A percentile compares a stretch with the other conserved stretches of the same genome.
phyloP scores from a whole-genome alignment of 2,113 vertebrate species.

The Pheucticus melanocephalus region DNA sequence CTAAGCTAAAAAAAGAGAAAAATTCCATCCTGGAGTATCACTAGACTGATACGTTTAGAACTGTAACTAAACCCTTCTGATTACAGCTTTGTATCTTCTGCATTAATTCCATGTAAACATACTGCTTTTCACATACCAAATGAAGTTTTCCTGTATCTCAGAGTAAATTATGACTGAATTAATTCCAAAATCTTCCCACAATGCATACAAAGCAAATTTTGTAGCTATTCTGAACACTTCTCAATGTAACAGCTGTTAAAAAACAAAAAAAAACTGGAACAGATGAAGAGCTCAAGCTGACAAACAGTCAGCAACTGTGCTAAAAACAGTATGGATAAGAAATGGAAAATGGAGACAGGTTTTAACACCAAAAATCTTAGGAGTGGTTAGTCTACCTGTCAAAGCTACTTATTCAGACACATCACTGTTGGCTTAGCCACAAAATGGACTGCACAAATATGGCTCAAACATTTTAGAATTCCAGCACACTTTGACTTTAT shows the following conservation, averaged over 20 bases:
- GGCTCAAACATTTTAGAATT: conserved; percentile 72
- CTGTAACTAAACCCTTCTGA: background rate
- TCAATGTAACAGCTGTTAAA: conserved; percentile 27
- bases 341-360: conserved; percentile 54
- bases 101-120: background rate
- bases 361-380: conserved; percentile 60
- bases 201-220: background rate
- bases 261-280: background rate
- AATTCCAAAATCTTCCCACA: background rate
- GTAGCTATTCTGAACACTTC: background rate
- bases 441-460: conserved; percentile 68
- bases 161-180: background rate
- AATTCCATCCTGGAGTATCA: background rate
- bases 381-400: conserved; percentile 68
- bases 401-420: conserved; percentile 75
- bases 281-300: conserved; percentile 8
- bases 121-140: background rate
- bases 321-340: conserved; percentile 18
- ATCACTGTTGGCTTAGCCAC: conserved; percentile 75
- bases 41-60: background rate
- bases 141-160: background rate
- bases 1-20: background rate
- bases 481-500: conserved; percentile 74
- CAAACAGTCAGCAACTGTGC: background rate
- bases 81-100: background rate